phyloP scores from a whole-genome alignment of 2,888 invertebrate genomes.

The Cheilosia pagana region DNA sequence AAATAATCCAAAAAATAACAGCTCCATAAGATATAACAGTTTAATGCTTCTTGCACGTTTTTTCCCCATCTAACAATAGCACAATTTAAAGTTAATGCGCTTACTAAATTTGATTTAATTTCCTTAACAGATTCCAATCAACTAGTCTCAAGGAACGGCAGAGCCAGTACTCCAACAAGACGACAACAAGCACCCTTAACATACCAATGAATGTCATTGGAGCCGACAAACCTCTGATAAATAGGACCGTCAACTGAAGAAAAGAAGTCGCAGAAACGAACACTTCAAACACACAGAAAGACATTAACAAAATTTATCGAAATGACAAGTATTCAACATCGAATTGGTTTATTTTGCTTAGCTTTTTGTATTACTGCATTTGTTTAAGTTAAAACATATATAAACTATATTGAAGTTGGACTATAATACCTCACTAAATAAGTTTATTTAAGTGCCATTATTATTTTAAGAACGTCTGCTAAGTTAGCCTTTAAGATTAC shows the following conservation, averaged over 20 bases:
- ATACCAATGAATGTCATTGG: neutral
- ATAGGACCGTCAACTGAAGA: neutral
- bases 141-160: neutral
- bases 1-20: neutral
- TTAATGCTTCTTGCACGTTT: neutral
- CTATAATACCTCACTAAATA: neutral
- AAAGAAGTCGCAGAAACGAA: neutral
- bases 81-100: neutral
- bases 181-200: neutral
- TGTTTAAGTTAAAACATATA: neutral
- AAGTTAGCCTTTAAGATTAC: neutral
- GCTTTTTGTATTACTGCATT: too few relatives aligned
- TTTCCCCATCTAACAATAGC: neutral
- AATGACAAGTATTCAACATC: neutral
- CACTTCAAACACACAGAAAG: neutral
- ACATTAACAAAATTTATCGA: neutral
- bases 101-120: neutral
- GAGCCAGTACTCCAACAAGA: neutral
- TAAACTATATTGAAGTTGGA: neutral
- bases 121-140: neutral
- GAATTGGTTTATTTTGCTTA: too few relatives aligned
- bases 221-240: neutral
- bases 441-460: slow-evolving; percentile 1
- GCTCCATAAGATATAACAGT: neutral
- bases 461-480: neutral